Conservation (phyloP, 2,797 vertebrate species). For the Catharus ustulatus region DNA sequence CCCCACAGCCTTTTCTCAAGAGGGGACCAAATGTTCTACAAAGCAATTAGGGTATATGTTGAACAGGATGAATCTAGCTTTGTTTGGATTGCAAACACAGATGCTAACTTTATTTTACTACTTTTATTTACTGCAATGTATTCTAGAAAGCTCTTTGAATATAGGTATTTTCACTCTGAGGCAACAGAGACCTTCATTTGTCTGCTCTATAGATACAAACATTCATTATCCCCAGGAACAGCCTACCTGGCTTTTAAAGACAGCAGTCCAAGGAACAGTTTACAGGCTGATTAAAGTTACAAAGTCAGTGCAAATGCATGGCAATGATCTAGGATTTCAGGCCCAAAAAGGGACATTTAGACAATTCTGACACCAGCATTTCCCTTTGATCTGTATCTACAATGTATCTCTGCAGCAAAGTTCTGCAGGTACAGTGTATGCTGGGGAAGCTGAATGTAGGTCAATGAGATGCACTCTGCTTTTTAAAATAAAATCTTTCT, state of each 20-base stretch:
- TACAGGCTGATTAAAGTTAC: constrained; percentile 64
- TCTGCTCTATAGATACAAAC: constrained; percentile 8
- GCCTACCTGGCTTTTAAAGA: constrained; percentile 34
- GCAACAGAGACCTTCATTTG: constrained; percentile 18
- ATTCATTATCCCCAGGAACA: constrained; percentile 33
- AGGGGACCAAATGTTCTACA: neutral
- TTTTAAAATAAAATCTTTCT: constrained; percentile 69
- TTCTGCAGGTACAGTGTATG: constrained; percentile 67
- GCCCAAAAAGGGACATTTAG: constrained; percentile 48
- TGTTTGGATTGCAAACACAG: neutral
- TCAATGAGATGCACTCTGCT: constrained; percentile 74
- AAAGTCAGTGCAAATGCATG: constrained; percentile 54
- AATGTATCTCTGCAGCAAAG: constrained; percentile 57
- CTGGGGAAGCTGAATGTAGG: constrained; percentile 75
- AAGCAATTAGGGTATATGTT: neutral
- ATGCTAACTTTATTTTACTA: neutral
- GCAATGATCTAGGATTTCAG: constrained; percentile 53
- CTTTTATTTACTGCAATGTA: neutral
- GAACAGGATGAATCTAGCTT: neutral
- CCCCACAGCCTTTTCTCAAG: neutral
- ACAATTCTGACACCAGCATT: constrained; percentile 60
- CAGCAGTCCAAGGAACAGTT: constrained; percentile 40
- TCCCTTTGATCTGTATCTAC: constrained; percentile 62
- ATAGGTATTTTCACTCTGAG: neutral
- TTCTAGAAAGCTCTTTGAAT: neutral